Evolutionary conservation across 2,797 vertebrate genomes (phyloP).

Genomic region (Epinephelus coioides): DNA sequence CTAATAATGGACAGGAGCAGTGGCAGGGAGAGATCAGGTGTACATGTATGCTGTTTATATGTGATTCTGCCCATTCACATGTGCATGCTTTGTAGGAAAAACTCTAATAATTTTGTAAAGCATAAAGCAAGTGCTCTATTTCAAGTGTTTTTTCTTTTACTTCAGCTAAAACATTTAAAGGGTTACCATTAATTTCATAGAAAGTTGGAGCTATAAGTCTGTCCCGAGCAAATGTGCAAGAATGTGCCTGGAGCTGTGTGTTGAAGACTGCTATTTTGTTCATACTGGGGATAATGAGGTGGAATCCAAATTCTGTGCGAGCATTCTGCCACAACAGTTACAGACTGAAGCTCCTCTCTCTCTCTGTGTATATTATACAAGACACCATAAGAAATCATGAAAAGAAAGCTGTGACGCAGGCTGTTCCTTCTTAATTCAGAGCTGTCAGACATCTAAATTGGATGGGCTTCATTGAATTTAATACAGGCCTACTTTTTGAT

Average conservation of each 20-base stretch:
- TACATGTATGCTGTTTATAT: not conserved
- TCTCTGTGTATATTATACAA: not conserved
- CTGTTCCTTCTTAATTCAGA: conserved; percentile 16
- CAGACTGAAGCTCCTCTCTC: not conserved
- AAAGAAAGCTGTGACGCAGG: conserved; percentile 5
- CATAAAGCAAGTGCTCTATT: not conserved
- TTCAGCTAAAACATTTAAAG: not conserved
- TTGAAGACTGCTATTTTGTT: not conserved
- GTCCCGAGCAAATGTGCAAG: not conserved
- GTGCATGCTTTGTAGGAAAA: conserved; percentile 3
- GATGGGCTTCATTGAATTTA: conserved; percentile 46
- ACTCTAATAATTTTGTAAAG: not conserved
- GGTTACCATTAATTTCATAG: not conserved
- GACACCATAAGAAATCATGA: not conserved
- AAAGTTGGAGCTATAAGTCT: not conserved
- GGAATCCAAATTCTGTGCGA: not conserved
- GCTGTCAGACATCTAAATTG: conserved; percentile 39
- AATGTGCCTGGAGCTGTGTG: not conserved
- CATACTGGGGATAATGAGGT: not conserved
- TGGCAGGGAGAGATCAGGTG: conserved; percentile 8
- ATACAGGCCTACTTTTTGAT: conserved; percentile 8
- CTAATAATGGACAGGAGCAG: not conserved
- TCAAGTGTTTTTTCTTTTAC: not conserved
- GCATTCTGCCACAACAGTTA: not conserved
- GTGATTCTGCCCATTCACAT: not conserved